Evolutionary conservation across 2,888 invertebrate species (phyloP).

Genomic region (Pristionchus maxplancki): DNA sequence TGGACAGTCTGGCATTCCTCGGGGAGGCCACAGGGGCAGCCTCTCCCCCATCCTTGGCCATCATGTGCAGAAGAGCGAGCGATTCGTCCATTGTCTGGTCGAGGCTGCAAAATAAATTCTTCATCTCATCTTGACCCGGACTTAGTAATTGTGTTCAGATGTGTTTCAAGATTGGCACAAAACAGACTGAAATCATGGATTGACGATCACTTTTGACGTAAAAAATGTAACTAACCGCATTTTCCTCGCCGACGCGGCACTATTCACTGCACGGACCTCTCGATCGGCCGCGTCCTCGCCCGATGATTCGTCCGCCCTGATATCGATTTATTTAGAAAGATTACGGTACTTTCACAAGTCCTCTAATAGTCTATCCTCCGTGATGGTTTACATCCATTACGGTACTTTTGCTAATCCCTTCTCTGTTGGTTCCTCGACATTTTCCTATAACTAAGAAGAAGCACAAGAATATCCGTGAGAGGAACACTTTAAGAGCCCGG

Average conservation of each 20-base stretch:
- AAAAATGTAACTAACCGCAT: background rate
- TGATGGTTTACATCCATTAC: background rate
- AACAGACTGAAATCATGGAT: too few relatives aligned
- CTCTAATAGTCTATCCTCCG: background rate
- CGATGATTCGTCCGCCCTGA: background rate
- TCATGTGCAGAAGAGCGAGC: background rate
- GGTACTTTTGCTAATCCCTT: background rate
- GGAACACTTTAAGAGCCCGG: too few relatives aligned
- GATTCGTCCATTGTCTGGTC: slow-evolving; percentile 34
- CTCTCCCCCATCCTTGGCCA: slow-evolving; percentile 8
- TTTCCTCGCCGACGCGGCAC: slow-evolving; percentile 21
- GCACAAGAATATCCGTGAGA: too few relatives aligned
- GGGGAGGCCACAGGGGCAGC: background rate
- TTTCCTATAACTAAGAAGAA: too few relatives aligned
- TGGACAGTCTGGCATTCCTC: background rate
- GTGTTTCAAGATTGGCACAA: background rate
- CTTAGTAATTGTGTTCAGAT: background rate
- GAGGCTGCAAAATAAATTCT: background rate
- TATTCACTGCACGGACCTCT: slow-evolving; percentile 19
- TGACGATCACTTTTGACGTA: background rate
- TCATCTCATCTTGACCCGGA: background rate
- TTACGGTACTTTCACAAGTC: background rate
- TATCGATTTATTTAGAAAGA: too few relatives aligned
- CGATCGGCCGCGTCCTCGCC: slow-evolving; percentile 38
- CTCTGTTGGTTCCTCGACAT: too few relatives aligned